Evolutionary conservation across 2,113 vertebrate genomes (phyloP).

Genomic region (Indicator indicator): DNA sequence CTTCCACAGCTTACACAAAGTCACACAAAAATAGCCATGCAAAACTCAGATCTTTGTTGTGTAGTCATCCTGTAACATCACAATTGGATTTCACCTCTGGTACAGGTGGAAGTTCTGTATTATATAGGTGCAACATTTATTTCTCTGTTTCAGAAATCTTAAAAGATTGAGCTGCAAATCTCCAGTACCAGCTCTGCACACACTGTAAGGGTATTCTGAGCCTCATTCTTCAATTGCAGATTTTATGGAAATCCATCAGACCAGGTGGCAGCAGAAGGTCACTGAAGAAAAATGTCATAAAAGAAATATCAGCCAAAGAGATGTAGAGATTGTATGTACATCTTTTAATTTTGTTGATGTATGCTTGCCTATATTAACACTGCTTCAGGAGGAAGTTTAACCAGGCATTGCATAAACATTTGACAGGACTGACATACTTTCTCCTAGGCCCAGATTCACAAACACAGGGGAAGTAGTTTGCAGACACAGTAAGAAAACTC

Average conservation of each 20-base stretch:
- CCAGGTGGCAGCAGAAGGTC: conserved; percentile 2
- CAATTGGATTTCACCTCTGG: not conserved
- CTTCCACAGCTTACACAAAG: not conserved
- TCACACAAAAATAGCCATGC: not conserved
- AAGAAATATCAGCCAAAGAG: not conserved
- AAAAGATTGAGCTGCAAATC: not conserved
- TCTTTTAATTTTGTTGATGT: not conserved
- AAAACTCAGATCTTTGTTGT: not conserved
- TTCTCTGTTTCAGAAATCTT: not conserved
- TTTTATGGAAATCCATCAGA: not conserved
- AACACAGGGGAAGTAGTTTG: not conserved
- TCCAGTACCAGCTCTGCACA: not conserved
- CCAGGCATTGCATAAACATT: not conserved
- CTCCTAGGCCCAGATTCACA: not conserved
- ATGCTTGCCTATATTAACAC: not conserved
- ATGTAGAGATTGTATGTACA: not conserved
- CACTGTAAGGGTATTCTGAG: not conserved
- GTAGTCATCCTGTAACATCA: not conserved
- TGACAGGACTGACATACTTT: not conserved
- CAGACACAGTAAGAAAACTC: not conserved
- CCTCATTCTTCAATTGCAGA: not conserved
- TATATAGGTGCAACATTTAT: not conserved
- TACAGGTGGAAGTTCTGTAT: not conserved
- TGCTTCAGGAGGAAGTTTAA: not conserved
- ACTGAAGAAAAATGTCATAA: not conserved